Base-by-base conservation (phyloP, 2,797 vertebrate genomes). In the Sebastes steindachneri region DNA sequence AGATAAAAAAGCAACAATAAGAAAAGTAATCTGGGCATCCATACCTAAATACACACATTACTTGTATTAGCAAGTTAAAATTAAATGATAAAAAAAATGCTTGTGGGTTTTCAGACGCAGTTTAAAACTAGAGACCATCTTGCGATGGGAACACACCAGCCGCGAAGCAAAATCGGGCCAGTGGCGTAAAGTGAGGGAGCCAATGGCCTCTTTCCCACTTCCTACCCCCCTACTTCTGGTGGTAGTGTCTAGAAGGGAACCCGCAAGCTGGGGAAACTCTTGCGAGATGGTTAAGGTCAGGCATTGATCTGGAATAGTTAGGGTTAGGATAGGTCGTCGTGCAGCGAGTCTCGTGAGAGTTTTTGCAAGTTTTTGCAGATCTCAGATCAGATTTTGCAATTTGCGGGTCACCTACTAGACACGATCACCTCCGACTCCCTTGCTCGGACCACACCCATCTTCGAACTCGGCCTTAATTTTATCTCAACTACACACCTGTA, bases 181-280 rank as follows among this genome's bases (percentile, higher is more conserved):
- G 45, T 17, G 45, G 45, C 17, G 17, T 48, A 48, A 48, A 48
- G 45, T 48, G 45, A 48, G 45, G 45, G 7, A 48, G 45, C 45
- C 17, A 48, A 19, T 19, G 15, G 45, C 15, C 45, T 45, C 17
- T n/a, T 51, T 19, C 2, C 48, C 17, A 21, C 48, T 53, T 53
- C 19, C 19, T n/a, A 53, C 0, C 19, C 0, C 48, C 19, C 19
- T 53, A 53, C 19, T 4, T 53, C 19, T 1, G 2, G 48, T 0
- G 0, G 45, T 19, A 19, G 45, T 19, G 17, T 48, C 45, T 48
- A 48, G 45, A 48, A 48, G 45, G 17, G 7, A 48, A 48, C 17
- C 41, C 41, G 0, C 17, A 48, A 8, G 17, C 3, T 48, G 45
- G 45, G 15, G 45, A 48, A 48, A 19, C 17, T 48, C 45, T 48